A percentile compares a stretch with the other conserved stretches of the same genome.
phyloP scores from a whole-genome alignment of 2,888 invertebrate genomes.

The Ornithoptera alexandrae region DNA sequence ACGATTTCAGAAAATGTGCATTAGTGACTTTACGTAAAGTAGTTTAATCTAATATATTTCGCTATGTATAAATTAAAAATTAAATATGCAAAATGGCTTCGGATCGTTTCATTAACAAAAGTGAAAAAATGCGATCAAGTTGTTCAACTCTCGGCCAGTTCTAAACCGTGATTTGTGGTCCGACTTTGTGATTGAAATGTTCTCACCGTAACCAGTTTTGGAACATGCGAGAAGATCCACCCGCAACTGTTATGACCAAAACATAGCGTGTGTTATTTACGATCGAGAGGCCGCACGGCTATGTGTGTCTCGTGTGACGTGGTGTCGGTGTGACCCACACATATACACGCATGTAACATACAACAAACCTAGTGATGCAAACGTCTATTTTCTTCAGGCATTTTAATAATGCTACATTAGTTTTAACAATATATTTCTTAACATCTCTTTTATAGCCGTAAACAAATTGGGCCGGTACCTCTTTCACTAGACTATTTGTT shows the following conservation, averaged over 20 bases:
- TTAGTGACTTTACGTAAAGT: not conserved
- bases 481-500: conserved; percentile 14
- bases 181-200: conserved; percentile 30
- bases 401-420: conserved; percentile 5
- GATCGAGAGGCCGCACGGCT: conserved; percentile 61
- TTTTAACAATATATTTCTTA: conserved; percentile 2
- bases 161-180: conserved; percentile 11
- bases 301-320: conserved; percentile 67
- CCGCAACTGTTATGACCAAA: conserved; percentile 45
- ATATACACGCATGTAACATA: conserved; percentile 52
- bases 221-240: conserved; percentile 41
- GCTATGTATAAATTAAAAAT: not conserved
- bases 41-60: not conserved
- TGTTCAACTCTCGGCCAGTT: not conserved
- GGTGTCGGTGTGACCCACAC: conserved; percentile 54
- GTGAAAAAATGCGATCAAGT: not conserved
- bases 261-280: conserved; percentile 57
- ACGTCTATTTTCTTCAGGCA: conserved; percentile 30
- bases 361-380: conserved; percentile 51
- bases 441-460: not conserved
- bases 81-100: not conserved
- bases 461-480: not conserved
- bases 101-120: not conserved
- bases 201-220: conserved; percentile 35
- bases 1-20: not conserved